These are phyloP conservation scores for Drosophila neoperkinsi DNA, from an alignment of 2,888 invertebrate species.

Conservation along the genomic window DNA sequence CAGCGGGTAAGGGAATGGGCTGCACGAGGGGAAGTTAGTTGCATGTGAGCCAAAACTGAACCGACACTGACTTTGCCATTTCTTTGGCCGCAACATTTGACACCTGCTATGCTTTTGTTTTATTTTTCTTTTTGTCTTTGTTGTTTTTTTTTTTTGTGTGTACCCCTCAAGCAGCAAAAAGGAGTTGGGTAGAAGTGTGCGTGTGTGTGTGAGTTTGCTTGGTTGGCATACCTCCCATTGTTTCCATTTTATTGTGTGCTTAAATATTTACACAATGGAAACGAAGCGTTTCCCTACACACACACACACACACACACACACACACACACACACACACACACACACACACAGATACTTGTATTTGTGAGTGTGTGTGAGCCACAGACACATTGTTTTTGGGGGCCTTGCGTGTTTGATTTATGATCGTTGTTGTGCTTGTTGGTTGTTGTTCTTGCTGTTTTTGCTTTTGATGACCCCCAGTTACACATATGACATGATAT, in stretches of 20 bases:
- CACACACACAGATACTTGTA: conserved; percentile 25
- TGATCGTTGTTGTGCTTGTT: conserved; percentile 43
- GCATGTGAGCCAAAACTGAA: conserved; percentile 25
- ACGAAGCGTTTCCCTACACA: conserved; percentile 61
- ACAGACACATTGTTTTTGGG: conserved; percentile 54
- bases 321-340: conserved; percentile 33
- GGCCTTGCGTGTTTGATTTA: conserved; percentile 65
- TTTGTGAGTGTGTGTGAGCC: conserved; percentile 40
- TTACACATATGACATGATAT: conserved; percentile 64
- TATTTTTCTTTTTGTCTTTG: not conserved
- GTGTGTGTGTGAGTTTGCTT: conserved; percentile 4
- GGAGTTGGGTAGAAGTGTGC: not conserved
- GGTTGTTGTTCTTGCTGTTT: conserved; percentile 21
- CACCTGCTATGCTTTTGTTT: conserved; percentile 68
- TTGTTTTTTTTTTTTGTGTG: conserved; percentile 4
- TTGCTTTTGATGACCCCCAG: conserved; percentile 47
- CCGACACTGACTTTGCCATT: conserved; percentile 64
- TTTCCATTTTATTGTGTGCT: conserved; percentile 75
- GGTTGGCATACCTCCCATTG: conserved; percentile 47
- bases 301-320: conserved; percentile 21
- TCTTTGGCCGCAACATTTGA: conserved; percentile 74
- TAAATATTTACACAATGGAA: conserved; percentile 77
- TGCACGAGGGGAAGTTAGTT: not conserved
- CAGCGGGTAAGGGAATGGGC: not conserved
- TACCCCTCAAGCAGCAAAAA: conserved; percentile 6